Conservation (phyloP, 2,888 invertebrate genomes). For the Eupithecia inturbata region DNA sequence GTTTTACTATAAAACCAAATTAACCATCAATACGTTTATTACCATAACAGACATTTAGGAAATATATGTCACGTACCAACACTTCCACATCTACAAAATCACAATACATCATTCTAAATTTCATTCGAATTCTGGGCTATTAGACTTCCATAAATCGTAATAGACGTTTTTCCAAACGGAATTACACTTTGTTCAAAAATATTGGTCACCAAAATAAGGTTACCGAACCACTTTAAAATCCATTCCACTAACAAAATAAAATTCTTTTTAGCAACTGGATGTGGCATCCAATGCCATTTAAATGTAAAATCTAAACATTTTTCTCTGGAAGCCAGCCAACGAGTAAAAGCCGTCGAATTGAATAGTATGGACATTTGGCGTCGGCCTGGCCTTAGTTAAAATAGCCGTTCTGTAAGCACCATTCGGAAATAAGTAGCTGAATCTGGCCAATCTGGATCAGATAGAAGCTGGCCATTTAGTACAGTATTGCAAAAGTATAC, state of each 20-base stretch:
- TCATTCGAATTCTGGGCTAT: background rate
- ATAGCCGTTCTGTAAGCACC: background rate
- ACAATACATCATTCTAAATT: too few species aligned
- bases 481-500: background rate
- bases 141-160: background rate
- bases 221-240: slow-evolving; percentile 1
- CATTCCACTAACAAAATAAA: background rate
- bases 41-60: too few species aligned
- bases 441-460: background rate
- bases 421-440: background rate
- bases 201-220: background rate
- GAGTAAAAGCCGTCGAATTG: slow-evolving; percentile 17
- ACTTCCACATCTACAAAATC: too few species aligned
- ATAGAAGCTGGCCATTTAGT: background rate
- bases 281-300: slow-evolving; percentile 4
- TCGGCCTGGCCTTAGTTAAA: slow-evolving; percentile 7
- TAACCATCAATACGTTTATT: too few species aligned
- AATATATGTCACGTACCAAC: too few species aligned
- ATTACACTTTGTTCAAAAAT: background rate
- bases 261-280: slow-evolving; percentile 11
- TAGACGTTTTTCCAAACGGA: background rate
- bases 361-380: slow-evolving; percentile 13
- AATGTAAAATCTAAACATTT: slow-evolving; percentile 21
- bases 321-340: slow-evolving; percentile 26
- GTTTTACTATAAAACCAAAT: too few species aligned